phyloP scores from a whole-genome alignment of 2,113 vertebrate species.

The Stegostoma tigrinum region DNA sequence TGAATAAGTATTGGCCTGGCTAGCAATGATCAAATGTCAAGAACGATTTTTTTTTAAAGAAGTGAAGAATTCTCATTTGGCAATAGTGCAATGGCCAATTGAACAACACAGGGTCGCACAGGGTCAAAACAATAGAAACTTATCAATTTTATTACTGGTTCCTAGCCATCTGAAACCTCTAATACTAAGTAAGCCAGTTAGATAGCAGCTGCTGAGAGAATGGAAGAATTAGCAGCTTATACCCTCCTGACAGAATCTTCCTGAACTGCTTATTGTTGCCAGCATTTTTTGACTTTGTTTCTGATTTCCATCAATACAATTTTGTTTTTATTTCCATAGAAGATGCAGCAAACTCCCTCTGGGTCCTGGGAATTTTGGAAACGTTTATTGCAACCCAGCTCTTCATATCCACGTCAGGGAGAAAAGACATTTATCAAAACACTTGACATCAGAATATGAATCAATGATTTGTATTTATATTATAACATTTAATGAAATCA shows the following conservation, averaged over 20 bases:
- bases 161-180: not conserved
- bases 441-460: not conserved
- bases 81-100: not conserved
- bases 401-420: not conserved
- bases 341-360: not conserved
- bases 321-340: not conserved
- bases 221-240: not conserved
- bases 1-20: not conserved
- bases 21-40: not conserved
- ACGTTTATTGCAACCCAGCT: not conserved
- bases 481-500: not conserved
- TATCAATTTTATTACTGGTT: not conserved
- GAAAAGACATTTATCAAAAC: not conserved
- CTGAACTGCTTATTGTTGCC: not conserved
- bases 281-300: not conserved
- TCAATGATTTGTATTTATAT: not conserved
- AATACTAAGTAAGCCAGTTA: not conserved
- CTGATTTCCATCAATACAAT: not conserved
- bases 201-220: not conserved
- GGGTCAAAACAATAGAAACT: not conserved
- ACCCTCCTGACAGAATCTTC: not conserved
- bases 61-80: not conserved
- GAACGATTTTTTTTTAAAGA: not conserved
- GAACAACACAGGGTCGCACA: not conserved
- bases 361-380: not conserved